Evolutionary conservation across 2,888 invertebrate species (phyloP).

Genomic region (Lysandra bellargus): DNA sequence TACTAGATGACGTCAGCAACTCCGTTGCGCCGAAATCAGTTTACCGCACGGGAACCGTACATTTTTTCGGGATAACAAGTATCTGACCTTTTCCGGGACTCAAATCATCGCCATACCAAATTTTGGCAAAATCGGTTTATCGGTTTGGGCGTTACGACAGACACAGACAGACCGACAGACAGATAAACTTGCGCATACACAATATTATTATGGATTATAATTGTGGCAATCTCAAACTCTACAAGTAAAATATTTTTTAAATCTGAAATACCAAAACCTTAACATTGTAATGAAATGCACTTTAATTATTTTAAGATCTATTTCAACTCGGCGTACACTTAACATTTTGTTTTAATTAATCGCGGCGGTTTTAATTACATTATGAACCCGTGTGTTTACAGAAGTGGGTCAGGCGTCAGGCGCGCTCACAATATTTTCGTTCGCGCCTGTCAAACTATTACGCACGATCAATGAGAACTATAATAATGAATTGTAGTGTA

Average conservation of each 20-base stretch:
- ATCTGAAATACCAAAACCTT: not conserved
- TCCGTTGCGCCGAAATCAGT: not conserved
- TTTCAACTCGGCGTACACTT: not conserved
- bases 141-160: too few species aligned
- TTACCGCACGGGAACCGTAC: too few species aligned
- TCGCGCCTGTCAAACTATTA: not conserved
- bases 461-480: not conserved
- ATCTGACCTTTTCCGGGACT: too few species aligned
- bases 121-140: too few species aligned
- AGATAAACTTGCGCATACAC: not conserved
- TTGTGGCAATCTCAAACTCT: too few species aligned
- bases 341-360: conserved; percentile 15
- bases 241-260: not conserved
- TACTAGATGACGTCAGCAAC: not conserved
- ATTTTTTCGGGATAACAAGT: too few species aligned
- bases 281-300: not conserved
- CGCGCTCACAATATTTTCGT: not conserved
- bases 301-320: conserved; percentile 10
- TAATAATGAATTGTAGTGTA: not conserved
- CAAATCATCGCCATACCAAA: too few species aligned
- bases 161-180: too few species aligned
- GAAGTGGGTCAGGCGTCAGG: not conserved
- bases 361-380: conserved; percentile 12
- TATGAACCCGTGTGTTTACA: conserved; percentile 10
- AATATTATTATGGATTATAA: not conserved